Conservation (phyloP, 2,797 vertebrate species). For the Muscicapa comitata region DNA sequence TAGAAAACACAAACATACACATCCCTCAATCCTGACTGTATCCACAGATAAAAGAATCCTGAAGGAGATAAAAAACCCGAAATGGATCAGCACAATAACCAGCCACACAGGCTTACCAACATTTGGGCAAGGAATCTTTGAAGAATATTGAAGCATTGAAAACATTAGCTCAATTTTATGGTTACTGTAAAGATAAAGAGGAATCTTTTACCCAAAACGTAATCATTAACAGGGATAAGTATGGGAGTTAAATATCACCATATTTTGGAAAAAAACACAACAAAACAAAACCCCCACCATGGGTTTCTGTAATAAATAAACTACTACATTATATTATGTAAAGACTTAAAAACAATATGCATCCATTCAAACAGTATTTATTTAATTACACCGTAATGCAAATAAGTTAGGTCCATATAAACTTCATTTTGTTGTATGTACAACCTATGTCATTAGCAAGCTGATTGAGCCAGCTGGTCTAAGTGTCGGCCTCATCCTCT, state of each 20-base stretch:
- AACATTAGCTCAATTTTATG: not conserved
- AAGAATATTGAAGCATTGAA: not conserved
- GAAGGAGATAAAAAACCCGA: not conserved
- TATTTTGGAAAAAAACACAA: not conserved
- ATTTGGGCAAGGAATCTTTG: not conserved
- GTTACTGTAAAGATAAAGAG: not conserved
- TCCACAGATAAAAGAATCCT: not conserved
- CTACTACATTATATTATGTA: not conserved
- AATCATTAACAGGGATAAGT: not conserved
- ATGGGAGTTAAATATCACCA: not conserved
- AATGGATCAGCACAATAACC: not conserved
- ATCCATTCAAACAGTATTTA: slow-evolving; percentile 72
- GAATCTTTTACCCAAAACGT: not conserved
- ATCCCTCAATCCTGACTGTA: not conserved
- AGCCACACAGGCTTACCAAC: not conserved
- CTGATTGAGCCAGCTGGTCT: slow-evolving; percentile 24
- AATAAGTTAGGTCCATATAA: slow-evolving; percentile 69
- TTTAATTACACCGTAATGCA: slow-evolving; percentile 63
- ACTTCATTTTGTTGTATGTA: slow-evolving; percentile 46
- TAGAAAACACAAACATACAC: not conserved
- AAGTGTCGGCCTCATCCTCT: slow-evolving; percentile 34
- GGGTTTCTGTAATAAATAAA: not conserved
- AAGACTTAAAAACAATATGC: slow-evolving; percentile 44
- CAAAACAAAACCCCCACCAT: not conserved
- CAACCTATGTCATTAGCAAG: slow-evolving; percentile 37